Evolutionary conservation across 53 echinoderm and acorn worm genomes (phyloP).

Genomic region (Hippasteria phrygiana): DNA sequence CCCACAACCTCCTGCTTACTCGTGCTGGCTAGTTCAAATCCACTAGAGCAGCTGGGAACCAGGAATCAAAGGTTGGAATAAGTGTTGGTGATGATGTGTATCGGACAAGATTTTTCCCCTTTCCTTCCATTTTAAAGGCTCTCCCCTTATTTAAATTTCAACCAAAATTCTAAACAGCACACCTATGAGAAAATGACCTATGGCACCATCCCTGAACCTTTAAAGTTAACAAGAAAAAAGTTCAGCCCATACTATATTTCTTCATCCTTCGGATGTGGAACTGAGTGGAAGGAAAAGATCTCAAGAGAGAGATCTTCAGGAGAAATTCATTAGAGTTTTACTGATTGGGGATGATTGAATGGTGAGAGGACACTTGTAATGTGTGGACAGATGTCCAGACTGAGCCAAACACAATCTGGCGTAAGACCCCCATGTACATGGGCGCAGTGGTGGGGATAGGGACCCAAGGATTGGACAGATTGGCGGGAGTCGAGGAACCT

Average conservation of each 20-base stretch:
- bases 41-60: no score
- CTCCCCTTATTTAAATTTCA: neutral
- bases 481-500: neutral
- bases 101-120: no score
- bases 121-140: no score
- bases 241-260: conserved; percentile 15
- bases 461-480: neutral
- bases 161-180: neutral
- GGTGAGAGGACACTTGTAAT: neutral
- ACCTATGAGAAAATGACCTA: no score
- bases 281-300: neutral
- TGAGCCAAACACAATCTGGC: neutral
- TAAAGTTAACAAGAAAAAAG: neutral
- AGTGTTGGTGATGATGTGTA: no score
- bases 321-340: conserved; percentile 23
- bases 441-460: neutral
- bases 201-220: neutral
- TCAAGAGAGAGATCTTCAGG: neutral
- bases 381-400: conserved; percentile 24
- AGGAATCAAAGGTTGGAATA: no score
- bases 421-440: neutral
- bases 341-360: conserved; percentile 31
- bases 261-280: neutral
- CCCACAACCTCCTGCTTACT: no score
- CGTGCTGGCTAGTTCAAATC: no score